A percentile compares a stretch with the other conserved stretches of the same genome.
These are phyloP conservation scores for Cisticola juncidis DNA, from an alignment of 2,113 vertebrate species.

Conservation along the genomic window DNA sequence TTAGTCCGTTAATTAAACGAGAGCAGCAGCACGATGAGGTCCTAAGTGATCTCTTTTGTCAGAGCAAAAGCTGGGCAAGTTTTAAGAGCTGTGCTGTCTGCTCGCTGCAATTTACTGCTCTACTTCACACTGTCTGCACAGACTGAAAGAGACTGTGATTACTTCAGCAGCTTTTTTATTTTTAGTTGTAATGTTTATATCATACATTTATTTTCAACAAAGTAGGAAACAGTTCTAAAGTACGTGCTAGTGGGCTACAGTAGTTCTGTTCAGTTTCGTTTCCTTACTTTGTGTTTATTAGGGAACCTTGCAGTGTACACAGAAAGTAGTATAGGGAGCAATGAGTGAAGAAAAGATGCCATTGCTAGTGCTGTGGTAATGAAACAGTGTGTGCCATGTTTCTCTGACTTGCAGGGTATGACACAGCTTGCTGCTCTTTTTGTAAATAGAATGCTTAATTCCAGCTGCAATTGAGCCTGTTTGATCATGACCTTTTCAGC, in stretches of 20 bases:
- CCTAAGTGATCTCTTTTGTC: background rate
- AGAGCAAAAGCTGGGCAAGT: background rate
- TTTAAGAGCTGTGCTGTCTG: background rate
- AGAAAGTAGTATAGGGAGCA: background rate
- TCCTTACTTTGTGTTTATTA: background rate
- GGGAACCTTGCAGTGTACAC: too few relatives aligned
- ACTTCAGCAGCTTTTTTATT: background rate
- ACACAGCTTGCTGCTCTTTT: background rate
- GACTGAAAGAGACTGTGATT: background rate
- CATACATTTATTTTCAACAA: background rate
- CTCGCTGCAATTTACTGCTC: constrained; percentile 15
- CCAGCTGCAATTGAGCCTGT: background rate
- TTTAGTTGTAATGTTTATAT: background rate
- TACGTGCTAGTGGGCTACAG: fast-evolving
- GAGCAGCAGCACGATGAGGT: background rate
- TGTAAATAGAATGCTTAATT: background rate
- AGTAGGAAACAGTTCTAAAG: background rate
- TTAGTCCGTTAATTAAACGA: background rate
- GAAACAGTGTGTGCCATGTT: background rate
- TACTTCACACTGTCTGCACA: background rate
- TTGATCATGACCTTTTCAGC: background rate
- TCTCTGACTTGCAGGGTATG: background rate
- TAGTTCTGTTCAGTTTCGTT: background rate
- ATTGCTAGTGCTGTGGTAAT: background rate
- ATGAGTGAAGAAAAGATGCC: background rate